phyloP scores from a whole-genome alignment of 1,140 invertebrate genomes.

The Teleopsis dalmanni region DNA sequence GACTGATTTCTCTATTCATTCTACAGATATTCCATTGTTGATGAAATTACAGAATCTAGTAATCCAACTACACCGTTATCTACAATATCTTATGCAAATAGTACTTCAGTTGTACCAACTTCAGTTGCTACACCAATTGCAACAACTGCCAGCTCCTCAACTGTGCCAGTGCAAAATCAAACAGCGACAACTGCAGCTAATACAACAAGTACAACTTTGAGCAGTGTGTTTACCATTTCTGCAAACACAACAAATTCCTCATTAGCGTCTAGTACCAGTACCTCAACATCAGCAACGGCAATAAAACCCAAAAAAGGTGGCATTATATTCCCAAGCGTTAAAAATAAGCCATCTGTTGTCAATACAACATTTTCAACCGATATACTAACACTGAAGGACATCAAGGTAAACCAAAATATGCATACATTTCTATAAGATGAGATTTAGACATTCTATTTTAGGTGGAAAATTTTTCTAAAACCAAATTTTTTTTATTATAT shows the following conservation, averaged over 20 bases:
- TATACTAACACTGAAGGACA: slow-evolving; percentile 63
- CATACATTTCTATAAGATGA: no score
- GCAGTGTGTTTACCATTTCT: slow-evolving; percentile 1
- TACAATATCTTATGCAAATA: slow-evolving; percentile 25
- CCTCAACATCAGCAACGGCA: slow-evolving; percentile 15
- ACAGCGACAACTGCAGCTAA: slow-evolving; percentile 2
- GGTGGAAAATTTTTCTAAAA: no score
- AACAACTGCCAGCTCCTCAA: background rate
- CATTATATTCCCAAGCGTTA: slow-evolving; percentile 82
- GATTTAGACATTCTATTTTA: background rate
- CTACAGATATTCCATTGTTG: slow-evolving; percentile 28
- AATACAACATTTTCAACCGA: slow-evolving; percentile 75
- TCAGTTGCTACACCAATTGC: slow-evolving; percentile 18
- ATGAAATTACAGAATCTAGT: slow-evolving; percentile 39
- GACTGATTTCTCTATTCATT: background rate
- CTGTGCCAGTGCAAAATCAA: background rate
- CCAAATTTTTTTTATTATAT: no score
- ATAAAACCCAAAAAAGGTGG: slow-evolving; percentile 57
- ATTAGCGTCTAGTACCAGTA: slow-evolving; percentile 13
- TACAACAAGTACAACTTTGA: background rate
- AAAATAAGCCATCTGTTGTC: slow-evolving; percentile 75
- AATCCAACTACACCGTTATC: slow-evolving; percentile 17
- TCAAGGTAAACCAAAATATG: slow-evolving; percentile 59
- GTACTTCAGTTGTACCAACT: slow-evolving; percentile 18
- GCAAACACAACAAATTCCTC: slow-evolving; percentile 8